Evolutionary conservation across 2,888 invertebrate genomes (phyloP).

Genomic region (Agonum fuliginosum): DNA sequence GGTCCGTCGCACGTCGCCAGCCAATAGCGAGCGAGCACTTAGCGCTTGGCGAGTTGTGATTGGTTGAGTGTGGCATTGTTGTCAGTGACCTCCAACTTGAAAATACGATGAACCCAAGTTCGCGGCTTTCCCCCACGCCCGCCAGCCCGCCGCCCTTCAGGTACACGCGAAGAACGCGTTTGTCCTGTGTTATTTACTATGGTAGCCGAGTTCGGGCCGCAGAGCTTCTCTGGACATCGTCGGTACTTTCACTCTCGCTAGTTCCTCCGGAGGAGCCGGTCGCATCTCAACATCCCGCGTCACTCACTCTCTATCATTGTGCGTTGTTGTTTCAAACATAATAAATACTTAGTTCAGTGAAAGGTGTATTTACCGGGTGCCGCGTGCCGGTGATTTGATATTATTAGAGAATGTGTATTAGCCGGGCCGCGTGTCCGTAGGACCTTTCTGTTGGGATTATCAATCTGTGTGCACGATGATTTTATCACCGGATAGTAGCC

Average conservation of each 20-base stretch:
- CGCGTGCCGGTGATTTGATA: conserved; percentile 1
- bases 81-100: conserved; percentile 91
- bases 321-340: not conserved
- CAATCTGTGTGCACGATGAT: conserved; percentile 73
- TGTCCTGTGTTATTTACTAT: conserved; percentile 72
- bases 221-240: conserved; percentile 62
- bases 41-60: conserved; percentile 74
- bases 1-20: conserved; percentile 71
- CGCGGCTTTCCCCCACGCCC: conserved; percentile 75
- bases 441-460: conserved; percentile 54
- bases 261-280: conserved; percentile 69
- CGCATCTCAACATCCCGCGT: conserved; percentile 53
- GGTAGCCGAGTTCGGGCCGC: conserved; percentile 70
- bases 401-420: conserved; percentile 36
- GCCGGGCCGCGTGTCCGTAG: not conserved
- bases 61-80: conserved; percentile 75
- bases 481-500: conserved; percentile 81
- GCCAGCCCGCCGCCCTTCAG: conserved; percentile 69
- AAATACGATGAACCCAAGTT: conserved; percentile 83
- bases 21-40: conserved; percentile 70
- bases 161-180: conserved; percentile 56
- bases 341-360: conserved; percentile 29
- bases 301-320: conserved; percentile 24
- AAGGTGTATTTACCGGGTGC: no score
- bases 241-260: conserved; percentile 74